Percentiles rank a stretch among this genome's conserved stretches.
phyloP scores from a whole-genome alignment of 2,797 vertebrate species.

The Intellagama lesueurii region DNA sequence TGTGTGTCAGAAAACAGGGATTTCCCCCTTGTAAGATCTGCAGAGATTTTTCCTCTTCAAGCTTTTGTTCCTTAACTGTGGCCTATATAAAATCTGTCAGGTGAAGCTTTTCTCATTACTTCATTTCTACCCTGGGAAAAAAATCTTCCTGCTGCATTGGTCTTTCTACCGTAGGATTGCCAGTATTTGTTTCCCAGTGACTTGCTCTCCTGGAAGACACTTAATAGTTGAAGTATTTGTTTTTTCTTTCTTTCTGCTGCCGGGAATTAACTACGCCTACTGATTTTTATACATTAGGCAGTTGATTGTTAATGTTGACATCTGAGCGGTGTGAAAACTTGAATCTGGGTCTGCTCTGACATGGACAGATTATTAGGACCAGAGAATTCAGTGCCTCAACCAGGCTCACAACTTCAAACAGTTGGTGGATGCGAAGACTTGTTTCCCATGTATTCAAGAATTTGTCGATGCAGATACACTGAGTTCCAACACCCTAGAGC shows the following conservation, averaged over 20 bases:
- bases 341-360: too few relatives aligned
- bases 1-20: background rate
- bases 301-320: background rate
- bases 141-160: background rate
- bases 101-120: background rate
- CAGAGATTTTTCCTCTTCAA: background rate
- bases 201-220: background rate
- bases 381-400: background rate
- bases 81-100: background rate
- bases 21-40: background rate
- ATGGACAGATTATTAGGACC: background rate
- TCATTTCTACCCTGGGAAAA: background rate
- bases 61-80: background rate
- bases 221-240: background rate
- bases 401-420: background rate
- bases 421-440: background rate
- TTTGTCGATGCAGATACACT: background rate
- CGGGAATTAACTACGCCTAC: background rate
- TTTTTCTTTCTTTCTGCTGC: background rate
- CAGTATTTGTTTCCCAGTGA: background rate
- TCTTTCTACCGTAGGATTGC: background rate
- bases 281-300: background rate
- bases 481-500: background rate
- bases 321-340: background rate
- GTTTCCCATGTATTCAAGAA: background rate